Evolutionary conservation across 2,113 vertebrate genomes (phyloP), one percentile per base, ranked within the genome.

Genomic region (Lepus americanus): DNA sequence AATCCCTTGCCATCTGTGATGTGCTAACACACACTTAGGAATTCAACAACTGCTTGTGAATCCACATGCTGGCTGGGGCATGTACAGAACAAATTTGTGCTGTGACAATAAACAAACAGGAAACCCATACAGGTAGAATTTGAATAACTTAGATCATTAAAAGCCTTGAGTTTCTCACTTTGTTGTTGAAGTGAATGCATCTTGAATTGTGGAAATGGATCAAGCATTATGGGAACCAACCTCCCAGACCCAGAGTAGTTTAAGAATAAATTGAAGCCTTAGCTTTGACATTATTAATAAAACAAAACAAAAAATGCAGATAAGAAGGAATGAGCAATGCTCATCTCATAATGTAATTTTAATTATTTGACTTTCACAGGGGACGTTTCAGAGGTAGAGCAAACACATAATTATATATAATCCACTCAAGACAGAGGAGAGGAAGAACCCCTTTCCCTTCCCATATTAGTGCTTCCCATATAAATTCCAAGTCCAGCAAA

Each of bases 181-280:
- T 94, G 51, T 74, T 77, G 25, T 64, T 90, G 81, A 31, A 84
- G 16, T 64, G 74, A 72, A 31, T 36, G 25, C 36, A 39, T 70
- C 66, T 74, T 70, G 6, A 87, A 33, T 33, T 70, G 11, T 69
- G 81, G 22, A 77, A 70, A 78, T 39, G 61, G 53, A n/a, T 64
- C 53, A 79, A 49, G 27, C 64, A 31, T 83, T 85, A 59, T 6
- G 25, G 49, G 69, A 59, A 13, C 14, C 55, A 9, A 59, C 55
- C 17, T 9, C 31, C 55, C 20, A 73, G 20, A 70, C 7, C 59
- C 36, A 84, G 27, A 77, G 23, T 49, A 77, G 27, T 59, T 83
- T 64, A 79, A 90, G 76, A 73, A 92, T 44, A 90, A 78, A 61
- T 25, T 16, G 25, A 63, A 89, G 16, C 17, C 89, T 92, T 79